Conservation (phyloP, 2,797 vertebrate genomes). For the Lagocephalus sceleratus region DNA sequence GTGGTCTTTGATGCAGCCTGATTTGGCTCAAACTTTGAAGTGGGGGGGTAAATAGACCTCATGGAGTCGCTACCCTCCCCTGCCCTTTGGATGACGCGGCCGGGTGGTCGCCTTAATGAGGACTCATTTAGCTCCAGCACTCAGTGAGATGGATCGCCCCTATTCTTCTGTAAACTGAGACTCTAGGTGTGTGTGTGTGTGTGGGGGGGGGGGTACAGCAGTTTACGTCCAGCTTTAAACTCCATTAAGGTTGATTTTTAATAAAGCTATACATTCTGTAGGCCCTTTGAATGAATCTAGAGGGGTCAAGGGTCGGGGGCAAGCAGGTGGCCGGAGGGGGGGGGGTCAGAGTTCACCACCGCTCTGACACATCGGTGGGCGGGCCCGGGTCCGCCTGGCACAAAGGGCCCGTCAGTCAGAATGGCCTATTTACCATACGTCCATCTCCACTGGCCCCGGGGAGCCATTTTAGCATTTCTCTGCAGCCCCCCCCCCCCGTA, state of each 20-base stretch:
- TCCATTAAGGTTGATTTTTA: not conserved
- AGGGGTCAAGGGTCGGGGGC: slow-evolving; percentile 55
- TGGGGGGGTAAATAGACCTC: not conserved
- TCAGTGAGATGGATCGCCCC: slow-evolving; percentile 23
- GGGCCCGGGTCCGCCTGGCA: slow-evolving; percentile 50
- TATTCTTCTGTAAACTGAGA: too few species aligned
- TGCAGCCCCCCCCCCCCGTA: slow-evolving; percentile 51
- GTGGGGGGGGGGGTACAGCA: not conserved
- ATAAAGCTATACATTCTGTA: not conserved
- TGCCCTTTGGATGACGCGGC: too few species aligned
- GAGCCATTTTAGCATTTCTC: slow-evolving; percentile 52
- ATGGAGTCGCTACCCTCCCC: too few species aligned
- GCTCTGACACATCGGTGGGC: slow-evolving; percentile 58
- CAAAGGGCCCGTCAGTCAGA: slow-evolving; percentile 76
- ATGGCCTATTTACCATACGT: slow-evolving; percentile 65
- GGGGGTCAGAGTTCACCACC: slow-evolving; percentile 69
- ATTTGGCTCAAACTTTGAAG: too few species aligned
- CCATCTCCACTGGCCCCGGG: slow-evolving; percentile 59
- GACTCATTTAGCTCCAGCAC: slow-evolving; percentile 18
- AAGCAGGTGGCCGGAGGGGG: slow-evolving; percentile 69
- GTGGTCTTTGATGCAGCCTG: too few species aligned
- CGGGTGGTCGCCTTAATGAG: slow-evolving; percentile 9
- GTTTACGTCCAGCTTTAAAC: too few species aligned
- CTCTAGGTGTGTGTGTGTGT: too few species aligned
- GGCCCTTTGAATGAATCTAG: slow-evolving; percentile 10